Evolutionary conservation across 1,140 invertebrate species (phyloP).

Genomic region (Drosophila nigrodunni): DNA sequence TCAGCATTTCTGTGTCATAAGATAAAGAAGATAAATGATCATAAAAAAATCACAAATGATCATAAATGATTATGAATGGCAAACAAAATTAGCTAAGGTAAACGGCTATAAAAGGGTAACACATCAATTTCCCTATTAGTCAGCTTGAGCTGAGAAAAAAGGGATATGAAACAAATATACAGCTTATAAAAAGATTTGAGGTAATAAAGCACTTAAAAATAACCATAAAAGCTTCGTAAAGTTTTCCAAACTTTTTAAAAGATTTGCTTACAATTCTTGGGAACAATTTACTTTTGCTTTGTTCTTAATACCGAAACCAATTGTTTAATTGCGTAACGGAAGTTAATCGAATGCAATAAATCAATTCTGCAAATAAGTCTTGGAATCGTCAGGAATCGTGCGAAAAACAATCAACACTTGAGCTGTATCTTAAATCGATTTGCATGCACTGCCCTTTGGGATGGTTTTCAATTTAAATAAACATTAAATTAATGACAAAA

Average conservation of each 20-base stretch:
- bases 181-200: too few species aligned
- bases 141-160: neutral
- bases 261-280: too few species aligned
- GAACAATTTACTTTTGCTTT: too few species aligned
- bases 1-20: slow-evolving; percentile 47
- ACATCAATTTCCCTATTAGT: neutral
- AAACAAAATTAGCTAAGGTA: slow-evolving; percentile 29
- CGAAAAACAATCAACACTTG: neutral
- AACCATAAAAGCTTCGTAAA: too few species aligned
- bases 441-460: slow-evolving; percentile 11
- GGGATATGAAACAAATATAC: neutral
- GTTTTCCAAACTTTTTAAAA: too few species aligned
- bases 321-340: too few species aligned
- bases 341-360: too few species aligned
- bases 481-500: slow-evolving; percentile 68
- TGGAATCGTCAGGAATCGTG: too few species aligned
- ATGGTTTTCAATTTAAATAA: slow-evolving; percentile 20
- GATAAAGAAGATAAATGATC: slow-evolving; percentile 41
- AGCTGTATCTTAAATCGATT: slow-evolving; percentile 26
- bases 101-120: slow-evolving; percentile 5
- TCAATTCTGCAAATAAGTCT: too few species aligned
- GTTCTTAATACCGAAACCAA: too few species aligned
- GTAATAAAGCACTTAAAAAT: neutral
- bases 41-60: slow-evolving; percentile 33
- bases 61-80: slow-evolving; percentile 56